Evolutionary conservation across 35 echinoderm and acorn worm species (phyloP), one percentile per base, ranked within the genome.

Genomic region (Hemicentrotus pulcherrimus): DNA sequence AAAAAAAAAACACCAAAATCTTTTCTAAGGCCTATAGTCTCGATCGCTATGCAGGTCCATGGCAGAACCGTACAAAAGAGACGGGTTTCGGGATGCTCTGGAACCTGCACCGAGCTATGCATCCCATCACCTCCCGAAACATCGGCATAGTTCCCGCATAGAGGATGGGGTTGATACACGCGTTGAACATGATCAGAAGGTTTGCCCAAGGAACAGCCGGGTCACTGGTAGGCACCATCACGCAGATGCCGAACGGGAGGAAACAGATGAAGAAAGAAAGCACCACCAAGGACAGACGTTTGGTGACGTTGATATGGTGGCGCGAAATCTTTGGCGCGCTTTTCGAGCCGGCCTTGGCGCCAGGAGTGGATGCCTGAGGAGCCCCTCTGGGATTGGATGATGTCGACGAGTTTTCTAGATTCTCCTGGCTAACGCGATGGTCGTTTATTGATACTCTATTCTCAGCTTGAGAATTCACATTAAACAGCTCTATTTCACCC

Each of bases 1-100:
- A 55, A 1, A 55, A 55, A 10, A 10, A 55, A 10, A 55, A 14
- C 50, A 5, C 50, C 50, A n/a, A n/a, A 1, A 55, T 55, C 50
- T 55, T 5, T 59, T 14, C 52, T 14, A 59, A 59, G 12, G 50
- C 14, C 50, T 55, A 55, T 6, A 11, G 0, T 55, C 9, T 59
- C 12, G 18, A 22, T 78, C 65, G 65, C 65, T 78, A 78, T 28
- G 7, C 2, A 22, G 19, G 24, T 28, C 65, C 28, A 78, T 22
- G 65, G 65, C 88, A 90, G 33, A 16, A 45, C 88, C 88, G 86
- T 11, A 96, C 31, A 47, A 95, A 60, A 12, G 61, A 5, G 4
- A 94, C 91, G 6, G 88, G 96, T 48, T 97, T 94, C 1, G 96
- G 90, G 31, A 97, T 97, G 19, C 31, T 47, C 28, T 59, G 33